These are phyloP conservation scores for Callionymus lyra DNA, from an alignment of 2,113 vertebrate species.

Conservation along the genomic window DNA sequence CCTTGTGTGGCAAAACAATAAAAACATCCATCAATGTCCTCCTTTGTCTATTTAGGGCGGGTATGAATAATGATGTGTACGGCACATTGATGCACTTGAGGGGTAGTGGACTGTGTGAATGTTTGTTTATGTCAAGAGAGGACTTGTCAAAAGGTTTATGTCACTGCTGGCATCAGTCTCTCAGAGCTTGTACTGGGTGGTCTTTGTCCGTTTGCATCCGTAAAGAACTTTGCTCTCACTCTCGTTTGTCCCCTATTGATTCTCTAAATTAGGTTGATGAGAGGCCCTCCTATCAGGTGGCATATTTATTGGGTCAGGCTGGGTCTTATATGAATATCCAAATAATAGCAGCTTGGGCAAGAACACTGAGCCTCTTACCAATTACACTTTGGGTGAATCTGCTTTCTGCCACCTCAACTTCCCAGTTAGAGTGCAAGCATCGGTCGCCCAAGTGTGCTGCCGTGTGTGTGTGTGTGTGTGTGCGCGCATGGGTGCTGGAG, in stretches of 20 bases:
- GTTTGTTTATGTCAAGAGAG: slow-evolving; percentile 58
- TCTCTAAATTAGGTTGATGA: slow-evolving; percentile 74
- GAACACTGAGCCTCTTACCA: slow-evolving; percentile 61
- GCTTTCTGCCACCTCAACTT: slow-evolving; percentile 42
- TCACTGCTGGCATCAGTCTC: slow-evolving; percentile 67
- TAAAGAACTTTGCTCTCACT: slow-evolving; percentile 66
- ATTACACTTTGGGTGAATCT: slow-evolving; percentile 56
- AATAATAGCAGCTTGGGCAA: slow-evolving; percentile 57
- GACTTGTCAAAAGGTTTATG: slow-evolving; percentile 60
- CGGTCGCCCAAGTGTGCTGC: background rate
- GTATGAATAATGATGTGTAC: slow-evolving; percentile 45
- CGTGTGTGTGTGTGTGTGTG: slow-evolving; percentile 5
- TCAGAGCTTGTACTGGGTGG: slow-evolving; percentile 69
- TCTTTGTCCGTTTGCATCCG: slow-evolving; percentile 63
- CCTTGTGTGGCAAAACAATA: slow-evolving; percentile 47
- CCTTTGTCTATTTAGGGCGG: slow-evolving; percentile 41
- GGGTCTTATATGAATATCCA: slow-evolving; percentile 64
- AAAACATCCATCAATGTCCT: slow-evolving; percentile 55
- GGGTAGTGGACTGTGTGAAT: slow-evolving; percentile 50
- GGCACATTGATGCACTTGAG: slow-evolving; percentile 46
- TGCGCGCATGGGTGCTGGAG: slow-evolving; percentile 3
- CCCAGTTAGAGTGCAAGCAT: slow-evolving; percentile 3
- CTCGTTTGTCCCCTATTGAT: slow-evolving; percentile 72
- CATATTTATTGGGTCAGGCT: slow-evolving; percentile 73
- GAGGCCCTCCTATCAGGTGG: slow-evolving; percentile 73